Evolutionary conservation across 2,797 vertebrate species (phyloP), one percentile per base, ranked within the genome.

Genomic region (Silurus aristotelis): DNA sequence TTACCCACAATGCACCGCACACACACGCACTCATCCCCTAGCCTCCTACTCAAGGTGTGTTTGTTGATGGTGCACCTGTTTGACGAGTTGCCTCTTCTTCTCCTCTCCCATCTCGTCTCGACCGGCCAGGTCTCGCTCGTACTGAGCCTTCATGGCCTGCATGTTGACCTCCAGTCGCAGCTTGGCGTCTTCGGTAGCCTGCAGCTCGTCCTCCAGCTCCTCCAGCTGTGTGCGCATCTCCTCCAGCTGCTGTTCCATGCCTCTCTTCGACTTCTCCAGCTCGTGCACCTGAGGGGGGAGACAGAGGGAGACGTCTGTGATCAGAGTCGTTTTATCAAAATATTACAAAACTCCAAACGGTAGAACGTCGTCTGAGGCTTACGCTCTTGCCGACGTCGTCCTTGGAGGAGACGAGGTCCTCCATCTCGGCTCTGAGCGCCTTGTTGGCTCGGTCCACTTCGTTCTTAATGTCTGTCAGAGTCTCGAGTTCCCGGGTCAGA

Each of bases 331-430:
- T 25, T 5, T 8, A 80, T 64, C 0, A 64, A 19, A 15, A 5
- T 25, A 52, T 17, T 38, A 38, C 38, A 38, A 38, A 38, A 38
- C 38, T 38, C 38, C 38, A 17, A 64, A 1, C 0, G 13, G 22
- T 48, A 17, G 1, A 17, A 7, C 6, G 17, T 5, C 5, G 0
- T 27, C 22, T 14, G 38, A 0, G 2, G 91, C 97, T 95, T 95
- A 99, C 98, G 0, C 91, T 99, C 94, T 99, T 99, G 90, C 98
- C 98, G 46, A 96, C 97, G 0, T 99, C 98, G 0, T 99, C 98
- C 95, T 99, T 99, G 0, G 97, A 99, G 88, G 97, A 99, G 85
- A 99, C 96, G 85, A 99, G 94, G 91, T 99, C 98, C 89, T 99
- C 98, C 98, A 99, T 99, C 91, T 99, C 98, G 0, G 96, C 90